Evolutionary conservation across 2,797 vertebrate species (phyloP).

Genomic region (Alcedo quadribrachys): DNA sequence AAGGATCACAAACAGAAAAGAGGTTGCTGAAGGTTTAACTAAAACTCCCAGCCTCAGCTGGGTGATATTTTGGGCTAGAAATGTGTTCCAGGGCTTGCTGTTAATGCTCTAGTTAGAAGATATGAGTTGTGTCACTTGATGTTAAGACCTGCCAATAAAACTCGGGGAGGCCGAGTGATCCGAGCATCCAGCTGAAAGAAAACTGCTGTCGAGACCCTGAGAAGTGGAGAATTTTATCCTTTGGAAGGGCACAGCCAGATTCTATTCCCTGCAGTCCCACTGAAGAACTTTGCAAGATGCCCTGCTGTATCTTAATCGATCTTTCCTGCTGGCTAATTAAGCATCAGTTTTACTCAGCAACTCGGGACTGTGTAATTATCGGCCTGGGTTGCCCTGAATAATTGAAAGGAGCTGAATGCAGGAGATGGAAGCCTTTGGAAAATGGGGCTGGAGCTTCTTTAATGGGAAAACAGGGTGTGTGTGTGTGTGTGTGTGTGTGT

Average conservation of each 20-base stretch:
- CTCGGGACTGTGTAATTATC: conserved; percentile 77
- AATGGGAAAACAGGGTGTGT: not conserved
- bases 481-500: too few relatives aligned
- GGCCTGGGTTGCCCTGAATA: conserved; percentile 78
- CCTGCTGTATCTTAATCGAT: conserved; percentile 77
- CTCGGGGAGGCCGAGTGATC: not conserved
- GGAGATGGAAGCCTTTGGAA: conserved; percentile 35
- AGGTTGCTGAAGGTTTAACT: not conserved
- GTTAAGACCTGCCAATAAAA: conserved; percentile 4
- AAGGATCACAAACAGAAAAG: not conserved
- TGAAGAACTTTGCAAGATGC: conserved; percentile 70
- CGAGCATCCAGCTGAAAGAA: conserved; percentile 16
- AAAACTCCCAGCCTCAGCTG: not conserved
- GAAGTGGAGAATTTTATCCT: conserved; percentile 59
- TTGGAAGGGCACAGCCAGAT: conserved; percentile 72
- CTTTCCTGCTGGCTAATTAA: conserved; percentile 80
- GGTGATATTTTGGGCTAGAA: not conserved
- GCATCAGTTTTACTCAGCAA: conserved; percentile 76
- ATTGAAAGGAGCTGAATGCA: conserved; percentile 70
- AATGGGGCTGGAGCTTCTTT: not conserved
- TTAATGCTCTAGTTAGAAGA: not conserved
- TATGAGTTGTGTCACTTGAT: not conserved
- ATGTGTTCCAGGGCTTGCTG: not conserved
- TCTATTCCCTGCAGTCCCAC: conserved; percentile 63
- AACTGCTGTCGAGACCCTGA: conserved; percentile 21